phyloP scores from a whole-genome alignment of 1,140 invertebrate species.

The Drosophila lini region DNA sequence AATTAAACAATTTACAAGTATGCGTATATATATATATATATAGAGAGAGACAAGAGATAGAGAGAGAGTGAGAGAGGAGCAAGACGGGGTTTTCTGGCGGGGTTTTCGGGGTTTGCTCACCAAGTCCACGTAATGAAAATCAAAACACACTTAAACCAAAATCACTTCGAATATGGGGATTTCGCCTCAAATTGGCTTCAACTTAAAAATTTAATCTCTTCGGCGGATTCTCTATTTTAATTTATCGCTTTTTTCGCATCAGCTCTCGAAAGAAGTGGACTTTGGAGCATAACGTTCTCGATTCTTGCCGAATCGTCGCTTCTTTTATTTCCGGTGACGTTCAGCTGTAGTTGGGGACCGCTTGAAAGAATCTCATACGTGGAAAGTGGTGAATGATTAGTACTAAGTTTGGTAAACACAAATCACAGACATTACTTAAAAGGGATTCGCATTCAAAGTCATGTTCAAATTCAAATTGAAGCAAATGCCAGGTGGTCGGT shows the following conservation, averaged over 20 bases:
- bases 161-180: slow-evolving; percentile 35
- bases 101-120: slow-evolving; percentile 58
- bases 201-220: slow-evolving; percentile 27
- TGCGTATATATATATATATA: slow-evolving; percentile 50
- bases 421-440: slow-evolving; percentile 64
- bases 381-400: slow-evolving; percentile 52
- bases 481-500: slow-evolving; percentile 65
- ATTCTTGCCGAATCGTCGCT: slow-evolving; percentile 35
- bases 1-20: slow-evolving; percentile 67
- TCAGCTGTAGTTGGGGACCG: slow-evolving; percentile 21
- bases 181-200: slow-evolving; percentile 14
- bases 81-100: slow-evolving; percentile 46
- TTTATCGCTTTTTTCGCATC: not conserved
- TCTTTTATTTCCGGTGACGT: slow-evolving; percentile 27
- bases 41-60: slow-evolving; percentile 51
- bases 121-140: slow-evolving; percentile 71
- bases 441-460: slow-evolving; percentile 51
- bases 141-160: slow-evolving; percentile 41
- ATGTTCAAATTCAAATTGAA: slow-evolving; percentile 59
- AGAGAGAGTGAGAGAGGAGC: slow-evolving; percentile 63
- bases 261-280: slow-evolving; percentile 5
- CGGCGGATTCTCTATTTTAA: slow-evolving; percentile 3
- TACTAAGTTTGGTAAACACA: slow-evolving; percentile 52
- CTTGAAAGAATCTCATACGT: slow-evolving; percentile 52
- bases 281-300: slow-evolving; percentile 10